Evolutionary conservation across 2,113 vertebrate genomes (phyloP), one percentile per base, ranked within the genome.

Genomic region (Podarcis cretensis): DNA sequence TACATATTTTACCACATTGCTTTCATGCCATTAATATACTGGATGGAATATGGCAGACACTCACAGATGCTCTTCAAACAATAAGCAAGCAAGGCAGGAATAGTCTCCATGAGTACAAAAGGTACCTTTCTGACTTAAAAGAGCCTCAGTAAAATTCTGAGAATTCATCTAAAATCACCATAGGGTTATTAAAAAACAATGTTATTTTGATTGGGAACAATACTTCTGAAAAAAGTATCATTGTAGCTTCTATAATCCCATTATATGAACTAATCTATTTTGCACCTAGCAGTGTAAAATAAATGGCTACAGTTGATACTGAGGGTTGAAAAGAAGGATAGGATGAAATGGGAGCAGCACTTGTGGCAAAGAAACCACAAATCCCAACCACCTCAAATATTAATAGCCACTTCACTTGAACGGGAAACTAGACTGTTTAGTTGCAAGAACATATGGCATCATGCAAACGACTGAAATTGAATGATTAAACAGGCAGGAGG

Each of bases 401-500:
- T 94, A 93, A 94, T 35, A 82, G 95, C 91, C 81, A 83, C 81
- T 77, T 87, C 78, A 90, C 79, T 86, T 92, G 91, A 96, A 94
- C 85, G 93, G 81, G 91, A 91, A 94, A 95, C 92, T 91, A 93
- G 89, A 93, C 90, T 94, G 87, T 95, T 94, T 92, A 92, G 90
- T 93, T 89, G 91, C 88, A 92, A 86, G 91, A 95, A 92, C 94
- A 96, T 95, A 95, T 93, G 95, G 92, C 91, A 92, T 93, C 94
- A 95, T 93, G 87, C 93, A 95, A 95, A 96, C 93, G 91, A 94
- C 91, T 91, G 86, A 93, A 93, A 93, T 48, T 57, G 92, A 94
- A 96, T 94, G 94, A 92, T 94, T 95, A 95, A 95, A 93, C 87
- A 95, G 92, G 92, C 83, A 93, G 92, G 76, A 92, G 84, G 91